Base-by-base conservation (phyloP, 2,797 vertebrate species). In the Eutrigla gurnardus region DNA sequence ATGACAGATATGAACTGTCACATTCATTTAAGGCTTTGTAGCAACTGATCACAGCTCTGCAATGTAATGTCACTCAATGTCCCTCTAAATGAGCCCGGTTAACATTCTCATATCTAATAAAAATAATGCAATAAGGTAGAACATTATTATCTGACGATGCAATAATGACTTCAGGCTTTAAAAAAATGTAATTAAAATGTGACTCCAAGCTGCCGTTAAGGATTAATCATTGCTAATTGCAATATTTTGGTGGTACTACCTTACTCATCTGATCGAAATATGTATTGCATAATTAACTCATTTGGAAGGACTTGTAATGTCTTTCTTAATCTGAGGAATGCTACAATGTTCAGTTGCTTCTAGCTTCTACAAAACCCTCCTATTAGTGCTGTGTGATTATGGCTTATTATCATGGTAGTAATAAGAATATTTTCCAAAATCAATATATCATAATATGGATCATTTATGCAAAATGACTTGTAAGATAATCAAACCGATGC, bases 1-100 rank as follows among this genome's bases (percentile, higher is more conserved):
- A 36, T 55, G 62, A 82, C 54, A 42, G 40, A 69, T 53, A 65
- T 62, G 65, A 73, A 46, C 47, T 55, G 13, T 35, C 43, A 54
- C 52, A 46, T 71, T 63, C 45, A 49, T 5, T 73, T 43, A 71
- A 71, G n/a, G 50, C 74, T 73, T 63, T 40, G 32, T 54, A 39
- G 75, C 71, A 79, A 65, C 69, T 42, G 64, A 80, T 73, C 36
- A 47, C 57, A 43, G 32, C 50, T 18, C 65, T 67, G 62, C 54
- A 54, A 33, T 40, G 4, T 58, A 36, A 35, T 62, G 18, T 66
- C 43, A 70, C 67, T 79, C 50, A 66, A 76, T 66, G 39, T 65
- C 63, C 52, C 59, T 75, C 64, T 45, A 59, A 83, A 81, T 47
- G 15, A 67, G 50, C 49, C 60, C 57, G 36, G 35, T 65, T 73